Conservation (phyloP, 2,113 vertebrate species). For the Tachysurus vachellii region DNA sequence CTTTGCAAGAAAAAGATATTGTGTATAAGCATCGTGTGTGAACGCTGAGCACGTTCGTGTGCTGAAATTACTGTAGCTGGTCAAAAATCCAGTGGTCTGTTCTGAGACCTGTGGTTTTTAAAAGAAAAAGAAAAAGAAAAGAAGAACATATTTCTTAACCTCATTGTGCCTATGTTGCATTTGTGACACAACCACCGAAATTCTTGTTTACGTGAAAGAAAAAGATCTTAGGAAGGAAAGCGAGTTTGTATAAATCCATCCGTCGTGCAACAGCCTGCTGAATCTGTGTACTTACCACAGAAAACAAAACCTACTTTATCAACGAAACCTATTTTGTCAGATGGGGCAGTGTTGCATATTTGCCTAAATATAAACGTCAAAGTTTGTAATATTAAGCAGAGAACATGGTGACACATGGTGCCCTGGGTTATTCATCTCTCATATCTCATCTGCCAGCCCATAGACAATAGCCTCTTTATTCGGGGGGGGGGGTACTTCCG, state of each 20-base stretch:
- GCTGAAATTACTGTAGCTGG: neutral
- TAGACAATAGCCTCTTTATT: slow-evolving; percentile 48
- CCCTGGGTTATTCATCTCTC: slow-evolving; percentile 23
- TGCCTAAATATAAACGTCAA: neutral
- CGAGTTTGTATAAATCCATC: neutral
- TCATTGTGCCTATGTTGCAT: neutral
- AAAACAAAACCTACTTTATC: neutral
- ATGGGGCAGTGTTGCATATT: neutral
- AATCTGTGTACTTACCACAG: neutral
- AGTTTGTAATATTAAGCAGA: slow-evolving; percentile 8
- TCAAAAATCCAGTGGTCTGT: slow-evolving; percentile 17
- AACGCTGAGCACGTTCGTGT: neutral
- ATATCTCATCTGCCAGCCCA: slow-evolving; percentile 19
- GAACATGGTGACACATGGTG: slow-evolving; percentile 29
- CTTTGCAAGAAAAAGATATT: neutral
- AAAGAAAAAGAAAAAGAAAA: neutral
- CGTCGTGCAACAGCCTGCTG: neutral
- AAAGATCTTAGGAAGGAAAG: neutral
- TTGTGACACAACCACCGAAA: slow-evolving; percentile 1
- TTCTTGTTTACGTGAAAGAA: neutral
- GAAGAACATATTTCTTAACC: neutral
- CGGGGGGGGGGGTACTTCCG: neutral
- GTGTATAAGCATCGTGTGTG: neutral
- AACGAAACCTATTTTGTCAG: neutral
- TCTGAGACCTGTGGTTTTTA: slow-evolving; percentile 24